A percentile compares a stretch with the other conserved stretches of the same genome.
phyloP scores from a whole-genome alignment of 2,113 vertebrate species.

The Cairina moschata region DNA sequence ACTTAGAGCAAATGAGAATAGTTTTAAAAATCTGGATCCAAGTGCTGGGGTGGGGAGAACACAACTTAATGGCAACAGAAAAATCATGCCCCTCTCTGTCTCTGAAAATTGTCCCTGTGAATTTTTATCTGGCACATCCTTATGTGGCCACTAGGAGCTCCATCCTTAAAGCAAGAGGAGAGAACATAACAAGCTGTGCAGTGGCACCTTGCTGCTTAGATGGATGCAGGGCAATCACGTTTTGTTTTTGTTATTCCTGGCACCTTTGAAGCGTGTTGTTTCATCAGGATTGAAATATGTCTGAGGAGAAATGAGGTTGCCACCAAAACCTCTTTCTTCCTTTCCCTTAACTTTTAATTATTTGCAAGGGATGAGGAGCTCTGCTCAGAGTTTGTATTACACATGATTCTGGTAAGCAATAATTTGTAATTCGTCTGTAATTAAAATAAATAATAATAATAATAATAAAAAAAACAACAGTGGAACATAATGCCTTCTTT shows the following conservation, averaged over 20 bases:
- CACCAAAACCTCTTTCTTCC: background rate
- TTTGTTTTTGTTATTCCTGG: conserved; percentile 46
- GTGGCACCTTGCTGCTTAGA: background rate
- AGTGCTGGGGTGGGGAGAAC: background rate
- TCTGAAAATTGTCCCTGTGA: background rate
- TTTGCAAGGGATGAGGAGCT: background rate
- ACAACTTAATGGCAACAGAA: background rate
- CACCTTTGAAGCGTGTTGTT: conserved; percentile 5
- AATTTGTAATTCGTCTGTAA: background rate
- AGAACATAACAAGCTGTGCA: background rate
- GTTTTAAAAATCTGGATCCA: background rate
- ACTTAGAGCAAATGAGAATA: background rate
- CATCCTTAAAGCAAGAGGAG: background rate
- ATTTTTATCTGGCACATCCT: background rate
- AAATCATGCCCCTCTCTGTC: background rate
- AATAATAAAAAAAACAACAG: background rate
- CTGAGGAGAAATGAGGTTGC: conserved; percentile 25
- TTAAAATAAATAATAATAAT: background rate
- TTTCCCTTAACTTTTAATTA: background rate
- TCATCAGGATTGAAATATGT: conserved; percentile 31
- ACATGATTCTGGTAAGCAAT: background rate
- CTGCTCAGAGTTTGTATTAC: background rate
- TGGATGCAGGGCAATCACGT: background rate
- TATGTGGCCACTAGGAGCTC: background rate
- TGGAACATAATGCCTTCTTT: background rate